Evolutionary conservation across 2,113 vertebrate genomes (phyloP), one percentile per base, ranked within the genome.

Genomic region (Catagonus wagneri): DNA sequence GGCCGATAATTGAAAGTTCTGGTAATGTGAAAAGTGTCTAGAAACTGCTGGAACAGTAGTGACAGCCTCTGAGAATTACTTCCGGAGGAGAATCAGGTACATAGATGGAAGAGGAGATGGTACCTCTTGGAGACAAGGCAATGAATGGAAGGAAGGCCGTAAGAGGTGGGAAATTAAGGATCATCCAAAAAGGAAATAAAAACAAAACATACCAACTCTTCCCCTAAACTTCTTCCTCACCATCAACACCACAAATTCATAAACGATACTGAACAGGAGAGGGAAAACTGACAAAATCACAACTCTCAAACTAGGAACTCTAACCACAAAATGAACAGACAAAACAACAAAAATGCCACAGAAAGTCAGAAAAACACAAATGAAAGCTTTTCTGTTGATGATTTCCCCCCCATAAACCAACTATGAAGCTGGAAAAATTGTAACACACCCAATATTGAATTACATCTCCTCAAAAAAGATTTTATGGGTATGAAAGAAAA

Each of bases 381-480:
- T n/a, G 34, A 54, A 93, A 54, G 39, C 0, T 54, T 95, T 79
- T 4, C 19, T 78, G 63, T 74, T 25, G 32, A 66, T 65, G 22
- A 13, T 63, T 85, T 76, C 44, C 68, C 58, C 44, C 36, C 69
- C 6, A 20, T 14, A 86, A 89, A 83, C 17, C 27, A 83, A 68
- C 11, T 29, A 58, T 12, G 6, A 83, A 27, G 39, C 61, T 25
- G 16, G 63, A 72, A 90, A 94, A 76, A 32, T 1, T 50, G 44
- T n/a, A 68, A 83, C 34, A 50, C 34, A 50, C 17, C 44, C 74
- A 10, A 56, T 19, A 63, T 5, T 81, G 66, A 83, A 83, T 54
- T 94, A 74, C 83, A 66, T 89, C 74, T 54, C n/a, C n/a, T 80
- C 32, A 93, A 81, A 74, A 22, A 74, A 56, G 20, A 94, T 74